Percentiles rank a stretch among this genome's conserved stretches.
Conservation (phyloP, 2,797 vertebrate genomes). For the Falco berigora region DNA sequence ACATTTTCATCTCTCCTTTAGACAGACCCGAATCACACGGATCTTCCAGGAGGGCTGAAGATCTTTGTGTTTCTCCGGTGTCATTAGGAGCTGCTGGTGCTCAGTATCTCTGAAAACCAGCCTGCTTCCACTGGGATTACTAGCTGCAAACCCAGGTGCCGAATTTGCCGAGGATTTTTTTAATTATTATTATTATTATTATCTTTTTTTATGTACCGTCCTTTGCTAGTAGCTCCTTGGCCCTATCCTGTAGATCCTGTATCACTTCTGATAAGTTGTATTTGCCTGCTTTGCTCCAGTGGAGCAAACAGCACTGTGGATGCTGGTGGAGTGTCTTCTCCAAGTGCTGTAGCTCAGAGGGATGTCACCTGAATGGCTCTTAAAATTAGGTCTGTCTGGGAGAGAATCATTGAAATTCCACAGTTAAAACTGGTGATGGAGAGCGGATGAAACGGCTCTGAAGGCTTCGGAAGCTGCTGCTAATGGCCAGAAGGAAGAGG, state of each 20-base stretch:
- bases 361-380: conserved; percentile 25
- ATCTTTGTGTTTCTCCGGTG: neutral
- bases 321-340: neutral
- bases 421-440: conserved; percentile 28
- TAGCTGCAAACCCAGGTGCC: neutral
- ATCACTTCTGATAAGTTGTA: fast-evolving
- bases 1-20: neutral
- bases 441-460: conserved; percentile 20
- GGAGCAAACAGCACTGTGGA: neutral
- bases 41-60: neutral
- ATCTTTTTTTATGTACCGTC: neutral
- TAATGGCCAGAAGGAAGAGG: conserved; percentile 33
- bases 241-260: neutral
- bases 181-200: no score
- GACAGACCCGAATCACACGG: fast-evolving
- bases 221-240: neutral
- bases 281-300: neutral
- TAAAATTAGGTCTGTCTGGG: conserved; percentile 23
- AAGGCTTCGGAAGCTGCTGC: conserved; percentile 27
- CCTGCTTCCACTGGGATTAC: neutral
- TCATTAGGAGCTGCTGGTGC: neutral
- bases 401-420: conserved; percentile 40
- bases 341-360: neutral
- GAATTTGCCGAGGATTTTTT: neutral
- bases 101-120: neutral